A percentile compares a stretch with the other conserved stretches of the same genome.
phyloP scores from a whole-genome alignment of 2,888 invertebrate genomes.

The Gnatocerus cornutus region DNA sequence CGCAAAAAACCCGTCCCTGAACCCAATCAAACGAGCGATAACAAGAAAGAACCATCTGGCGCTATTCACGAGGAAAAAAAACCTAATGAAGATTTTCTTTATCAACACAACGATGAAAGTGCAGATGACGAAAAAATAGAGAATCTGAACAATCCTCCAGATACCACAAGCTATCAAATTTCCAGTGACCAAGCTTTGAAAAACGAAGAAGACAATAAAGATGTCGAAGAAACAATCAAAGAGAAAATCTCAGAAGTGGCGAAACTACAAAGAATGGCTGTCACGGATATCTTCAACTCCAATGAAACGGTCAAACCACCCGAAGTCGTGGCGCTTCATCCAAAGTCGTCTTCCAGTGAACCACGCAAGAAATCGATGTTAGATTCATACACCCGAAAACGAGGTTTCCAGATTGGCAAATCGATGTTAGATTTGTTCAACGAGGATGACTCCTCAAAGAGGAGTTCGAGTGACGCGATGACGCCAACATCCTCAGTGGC shows the following conservation, averaged over 20 bases:
- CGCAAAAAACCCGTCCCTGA: no score
- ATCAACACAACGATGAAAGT: no score
- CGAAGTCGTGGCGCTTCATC: constrained; percentile 62
- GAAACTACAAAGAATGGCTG: constrained; percentile 26
- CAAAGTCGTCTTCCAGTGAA: constrained; percentile 56
- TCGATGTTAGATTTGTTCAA: constrained; percentile 55
- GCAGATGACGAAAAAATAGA: no score
- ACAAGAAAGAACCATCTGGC: no score
- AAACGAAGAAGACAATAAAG: no score
- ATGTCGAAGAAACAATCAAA: neutral
- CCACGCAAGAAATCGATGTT: constrained; percentile 53
- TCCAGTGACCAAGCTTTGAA: no score
- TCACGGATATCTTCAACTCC: constrained; percentile 6
- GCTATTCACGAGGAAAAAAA: no score
- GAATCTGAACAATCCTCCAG: no score
- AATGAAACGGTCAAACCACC: constrained; percentile 57
- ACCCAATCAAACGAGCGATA: no score
- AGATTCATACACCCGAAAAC: constrained; percentile 60
- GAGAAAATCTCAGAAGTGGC: constrained; percentile 10
- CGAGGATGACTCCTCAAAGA: constrained; percentile 51
- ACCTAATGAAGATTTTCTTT: no score
- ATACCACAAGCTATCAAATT: no score
- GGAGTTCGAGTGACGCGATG: constrained; percentile 45
- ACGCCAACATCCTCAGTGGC: constrained; percentile 53
- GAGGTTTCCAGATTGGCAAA: constrained; percentile 61